Evolutionary conservation across 2,113 vertebrate genomes (phyloP).

Genomic region (Climacteris rufus): DNA sequence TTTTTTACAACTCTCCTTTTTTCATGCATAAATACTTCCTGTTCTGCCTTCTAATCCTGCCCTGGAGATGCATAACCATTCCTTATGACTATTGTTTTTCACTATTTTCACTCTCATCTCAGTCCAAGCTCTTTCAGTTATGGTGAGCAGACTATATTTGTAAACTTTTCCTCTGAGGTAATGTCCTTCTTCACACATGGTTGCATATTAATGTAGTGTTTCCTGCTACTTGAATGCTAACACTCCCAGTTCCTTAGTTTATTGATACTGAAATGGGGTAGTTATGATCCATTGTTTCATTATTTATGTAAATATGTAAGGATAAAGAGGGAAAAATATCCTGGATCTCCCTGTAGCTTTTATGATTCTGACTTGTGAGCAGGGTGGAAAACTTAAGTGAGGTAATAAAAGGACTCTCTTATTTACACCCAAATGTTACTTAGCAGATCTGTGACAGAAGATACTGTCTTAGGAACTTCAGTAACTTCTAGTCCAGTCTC

Average conservation of each 20-base stretch:
- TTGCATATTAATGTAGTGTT: not conserved
- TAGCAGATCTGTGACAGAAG: not conserved
- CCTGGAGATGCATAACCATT: conserved; percentile 51
- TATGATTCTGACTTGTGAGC: not conserved
- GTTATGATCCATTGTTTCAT: not conserved
- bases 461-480: not conserved
- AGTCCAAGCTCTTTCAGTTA: conserved; percentile 55
- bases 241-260: not conserved
- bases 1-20: conserved; percentile 47
- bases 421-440: not conserved
- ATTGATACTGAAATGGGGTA: not conserved
- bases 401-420: not conserved
- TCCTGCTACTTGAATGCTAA: not conserved
- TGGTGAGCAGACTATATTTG: conserved; percentile 4
- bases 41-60: conserved; percentile 53
- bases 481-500: not conserved
- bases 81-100: conserved; percentile 50
- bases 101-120: conserved; percentile 45
- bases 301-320: not conserved
- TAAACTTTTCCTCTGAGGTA: conserved; percentile 51
- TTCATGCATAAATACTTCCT: conserved; percentile 49
- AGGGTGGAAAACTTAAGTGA: not conserved
- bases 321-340: not conserved
- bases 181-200: conserved; percentile 6
- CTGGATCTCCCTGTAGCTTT: not conserved